Evolutionary conservation across 2,888 invertebrate species (phyloP).

Genomic region (Himalopsyche kuldschensis): DNA sequence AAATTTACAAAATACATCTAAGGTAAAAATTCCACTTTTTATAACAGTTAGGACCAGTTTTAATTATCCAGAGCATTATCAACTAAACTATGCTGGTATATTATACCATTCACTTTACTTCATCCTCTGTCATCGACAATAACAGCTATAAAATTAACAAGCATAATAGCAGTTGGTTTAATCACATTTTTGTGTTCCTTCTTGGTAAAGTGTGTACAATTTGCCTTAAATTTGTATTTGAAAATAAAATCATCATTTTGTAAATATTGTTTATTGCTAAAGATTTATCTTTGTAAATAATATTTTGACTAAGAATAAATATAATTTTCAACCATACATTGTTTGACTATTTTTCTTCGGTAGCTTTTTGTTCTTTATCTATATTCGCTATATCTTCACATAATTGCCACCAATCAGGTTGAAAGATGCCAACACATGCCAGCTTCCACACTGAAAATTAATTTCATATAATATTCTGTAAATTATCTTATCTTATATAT

Average conservation of each 20-base stretch:
- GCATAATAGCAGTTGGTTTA: no score
- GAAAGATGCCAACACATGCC: conserved; percentile 24
- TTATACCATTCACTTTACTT: no score
- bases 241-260: not conserved
- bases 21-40: no score
- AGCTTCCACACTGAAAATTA: conserved; percentile 21
- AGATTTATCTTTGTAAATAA: conserved; percentile 1
- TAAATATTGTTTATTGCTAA: not conserved
- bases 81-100: no score
- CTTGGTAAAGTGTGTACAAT: not conserved
- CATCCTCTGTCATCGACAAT: no score
- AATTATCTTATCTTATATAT: no score
- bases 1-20: no score
- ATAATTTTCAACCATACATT: not conserved
- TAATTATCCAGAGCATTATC: no score
- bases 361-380: not conserved
- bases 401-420: conserved; percentile 27
- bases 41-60: no score
- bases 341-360: not conserved
- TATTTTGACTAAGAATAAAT: not conserved
- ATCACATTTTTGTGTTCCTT: no score
- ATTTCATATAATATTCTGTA: conserved; percentile 7
- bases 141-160: no score
- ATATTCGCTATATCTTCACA: conserved; percentile 16
- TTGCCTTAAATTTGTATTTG: not conserved